Evolutionary conservation across 2,888 invertebrate species (phyloP), one percentile per base, ranked within the genome.

Genomic region (Meiosimyza decipiens): DNA sequence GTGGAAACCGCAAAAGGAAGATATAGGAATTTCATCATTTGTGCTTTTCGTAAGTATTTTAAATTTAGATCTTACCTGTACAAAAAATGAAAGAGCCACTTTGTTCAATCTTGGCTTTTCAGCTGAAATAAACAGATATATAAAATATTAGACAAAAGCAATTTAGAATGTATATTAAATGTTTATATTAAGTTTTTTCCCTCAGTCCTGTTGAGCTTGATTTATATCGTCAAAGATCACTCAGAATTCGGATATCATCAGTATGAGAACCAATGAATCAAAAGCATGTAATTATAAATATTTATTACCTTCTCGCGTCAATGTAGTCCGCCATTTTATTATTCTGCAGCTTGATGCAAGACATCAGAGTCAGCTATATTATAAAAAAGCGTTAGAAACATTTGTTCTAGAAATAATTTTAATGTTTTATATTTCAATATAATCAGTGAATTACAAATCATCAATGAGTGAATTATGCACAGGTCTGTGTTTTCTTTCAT

Each of bases 1-100:
- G 91, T 88, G 91, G 91, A 91, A 91, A 91, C 91, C 91, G 89
- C 91, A 90, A 91, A 91, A 91, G 91, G 79, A 78, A 80, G 89
- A 89, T 77, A 87, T 75, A 80, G 77, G 69, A 67, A 54, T 71
- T 59, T 82, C 82, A 82, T 82, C 81, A 82, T 76, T 73, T 75
- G 12, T 62, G 71, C 28, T 54, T 51, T 33, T n/a, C 2, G 11
- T n/a, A 33, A 22, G 4, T 13, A 1, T 6, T 33, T 22, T 9
- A 33, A 4, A 28, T 33, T 13, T 1, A 28, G n/a, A 9, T 5
- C 40, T 60, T 33, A 60, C 60, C 60, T 33, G 3, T 28, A 28
- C 22, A 60, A 3, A 60, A 33, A 33, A 60, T 33, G 15, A 15
- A 57, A 57, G 12, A 5, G 28, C 3, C 1, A 33, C 4, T 60